phyloP scores from a whole-genome alignment of 2,888 invertebrate species.

The Mantis religiosa region DNA sequence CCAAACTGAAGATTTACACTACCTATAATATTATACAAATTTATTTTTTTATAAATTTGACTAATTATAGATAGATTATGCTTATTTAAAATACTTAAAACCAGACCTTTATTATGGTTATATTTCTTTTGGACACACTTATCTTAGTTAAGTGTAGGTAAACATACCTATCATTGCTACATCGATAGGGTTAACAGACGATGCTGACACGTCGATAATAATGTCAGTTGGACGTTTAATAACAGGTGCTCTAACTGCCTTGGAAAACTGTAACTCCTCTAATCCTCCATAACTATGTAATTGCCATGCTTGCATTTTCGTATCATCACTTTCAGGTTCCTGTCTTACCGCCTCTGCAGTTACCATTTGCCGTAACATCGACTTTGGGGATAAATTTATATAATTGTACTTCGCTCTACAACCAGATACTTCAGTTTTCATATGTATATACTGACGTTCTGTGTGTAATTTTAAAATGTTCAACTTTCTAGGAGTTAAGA shows the following conservation, averaged over 20 bases:
- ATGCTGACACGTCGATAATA: constrained; percentile 73
- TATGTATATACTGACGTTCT: too few relatives aligned
- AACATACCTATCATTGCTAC: constrained; percentile 69
- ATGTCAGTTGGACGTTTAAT: constrained; percentile 69
- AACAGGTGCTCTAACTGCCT: constrained; percentile 60
- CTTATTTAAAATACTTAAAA: too few relatives aligned
- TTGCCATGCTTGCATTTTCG: constrained; percentile 73
- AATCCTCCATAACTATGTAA: constrained; percentile 71
- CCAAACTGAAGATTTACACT: too few relatives aligned
- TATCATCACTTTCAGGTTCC: neutral
- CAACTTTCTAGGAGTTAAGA: neutral
- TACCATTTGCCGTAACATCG: neutral
- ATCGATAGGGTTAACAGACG: constrained; percentile 93
- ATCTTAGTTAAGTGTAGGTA: neutral
- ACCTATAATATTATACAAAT: too few relatives aligned
- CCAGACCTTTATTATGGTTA: too few relatives aligned
- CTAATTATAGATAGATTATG: too few relatives aligned
- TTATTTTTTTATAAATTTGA: too few relatives aligned
- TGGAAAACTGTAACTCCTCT: constrained; percentile 60
- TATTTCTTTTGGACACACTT: too few relatives aligned
- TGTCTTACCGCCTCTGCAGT: neutral
- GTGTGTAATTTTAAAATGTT: too few relatives aligned
- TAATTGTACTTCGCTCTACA: neutral
- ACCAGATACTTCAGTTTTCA: too few relatives aligned
- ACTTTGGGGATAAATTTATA: neutral